These are phyloP conservation scores for Drosophila bifasciata DNA, from an alignment of 1,140 invertebrate genomes.

Conservation along the genomic window DNA sequence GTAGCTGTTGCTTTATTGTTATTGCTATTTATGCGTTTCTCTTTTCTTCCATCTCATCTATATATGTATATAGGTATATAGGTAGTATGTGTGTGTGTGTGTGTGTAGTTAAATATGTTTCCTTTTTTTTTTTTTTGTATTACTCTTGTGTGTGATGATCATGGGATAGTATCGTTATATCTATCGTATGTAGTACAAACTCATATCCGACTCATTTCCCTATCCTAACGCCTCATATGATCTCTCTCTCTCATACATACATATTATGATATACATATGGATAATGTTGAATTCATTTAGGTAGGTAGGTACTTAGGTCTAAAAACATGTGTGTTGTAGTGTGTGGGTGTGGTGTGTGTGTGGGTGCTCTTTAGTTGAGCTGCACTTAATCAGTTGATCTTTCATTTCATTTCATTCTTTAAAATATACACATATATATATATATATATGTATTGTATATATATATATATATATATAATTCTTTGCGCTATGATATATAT, in stretches of 20 bases:
- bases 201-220: neutral
- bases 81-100: slow-evolving; percentile 38
- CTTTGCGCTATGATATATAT: slow-evolving; percentile 51
- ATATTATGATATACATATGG: no score
- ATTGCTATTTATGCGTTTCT: slow-evolving; percentile 65
- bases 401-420: slow-evolving; percentile 39
- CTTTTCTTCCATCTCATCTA: slow-evolving; percentile 46
- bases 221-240: neutral
- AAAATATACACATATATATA: slow-evolving; percentile 63
- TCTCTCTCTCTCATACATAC: slow-evolving; percentile 27
- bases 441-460: slow-evolving; percentile 54
- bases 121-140: slow-evolving; percentile 22
- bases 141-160: slow-evolving; percentile 65
- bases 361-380: slow-evolving; percentile 61
- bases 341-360: slow-evolving; percentile 16
- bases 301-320: slow-evolving; percentile 81
- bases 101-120: slow-evolving; percentile 57
- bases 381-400: slow-evolving; percentile 70
- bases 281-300: slow-evolving; percentile 67
- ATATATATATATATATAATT: slow-evolving; percentile 57
- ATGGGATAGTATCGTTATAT: slow-evolving; percentile 43
- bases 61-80: slow-evolving; percentile 40
- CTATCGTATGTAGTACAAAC: slow-evolving; percentile 22
- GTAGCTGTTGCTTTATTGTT: slow-evolving; percentile 81
- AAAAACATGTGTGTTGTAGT: slow-evolving; percentile 52